Evolutionary conservation across 2,797 vertebrate genomes (phyloP).

Genomic region (Lycodopsis pacificus): DNA sequence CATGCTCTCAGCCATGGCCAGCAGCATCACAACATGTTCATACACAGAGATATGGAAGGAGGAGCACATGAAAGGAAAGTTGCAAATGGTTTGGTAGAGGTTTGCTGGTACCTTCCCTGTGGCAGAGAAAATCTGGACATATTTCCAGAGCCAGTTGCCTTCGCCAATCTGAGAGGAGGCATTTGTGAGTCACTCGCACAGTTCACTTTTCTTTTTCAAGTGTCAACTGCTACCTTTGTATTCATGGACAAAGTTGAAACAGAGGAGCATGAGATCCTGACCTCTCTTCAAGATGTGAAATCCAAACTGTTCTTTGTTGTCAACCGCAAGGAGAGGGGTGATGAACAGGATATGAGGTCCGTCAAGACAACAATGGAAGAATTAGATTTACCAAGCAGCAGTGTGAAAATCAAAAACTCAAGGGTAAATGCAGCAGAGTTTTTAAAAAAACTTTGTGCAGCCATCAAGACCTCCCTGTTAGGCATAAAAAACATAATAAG

Average conservation of each 20-base stretch:
- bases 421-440: constrained; percentile 30
- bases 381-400: constrained; percentile 23
- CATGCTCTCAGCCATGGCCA: constrained; percentile 71
- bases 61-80: constrained; percentile 53
- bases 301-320: constrained; percentile 55
- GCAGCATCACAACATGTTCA: constrained; percentile 73
- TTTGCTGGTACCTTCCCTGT: constrained; percentile 81
- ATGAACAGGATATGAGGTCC: not conserved
- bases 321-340: not conserved
- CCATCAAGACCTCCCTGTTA: constrained; percentile 7
- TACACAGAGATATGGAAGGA: constrained; percentile 73
- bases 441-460: constrained; percentile 18
- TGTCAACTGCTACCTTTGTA: constrained; percentile 80
- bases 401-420: constrained; percentile 20
- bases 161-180: constrained; percentile 81
- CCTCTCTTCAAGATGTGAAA: constrained; percentile 52
- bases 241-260: constrained; percentile 67
- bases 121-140: constrained; percentile 68
- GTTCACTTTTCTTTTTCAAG: constrained; percentile 70
- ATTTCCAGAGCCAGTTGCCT: constrained; percentile 75
- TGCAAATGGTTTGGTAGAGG: constrained; percentile 76
- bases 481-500: rapidly evolving
- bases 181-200: constrained; percentile 23
- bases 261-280: constrained; percentile 29
- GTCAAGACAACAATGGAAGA: not conserved